Conservation (phyloP, 1,140 invertebrate species). For the Himalopsyche phryganea region DNA sequence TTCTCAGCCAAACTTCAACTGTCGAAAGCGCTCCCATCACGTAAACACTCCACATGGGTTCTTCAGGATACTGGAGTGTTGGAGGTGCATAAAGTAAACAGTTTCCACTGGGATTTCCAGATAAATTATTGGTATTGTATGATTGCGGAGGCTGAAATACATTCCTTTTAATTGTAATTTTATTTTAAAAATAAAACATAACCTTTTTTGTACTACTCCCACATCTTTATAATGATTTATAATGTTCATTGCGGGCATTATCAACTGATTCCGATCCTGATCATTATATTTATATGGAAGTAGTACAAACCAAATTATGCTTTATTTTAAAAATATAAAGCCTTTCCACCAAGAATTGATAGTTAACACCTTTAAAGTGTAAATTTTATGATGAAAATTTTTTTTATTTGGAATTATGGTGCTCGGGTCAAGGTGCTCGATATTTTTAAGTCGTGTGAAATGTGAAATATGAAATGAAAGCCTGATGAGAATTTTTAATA, state of each 20-base stretch:
- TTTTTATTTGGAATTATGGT: too few relatives aligned
- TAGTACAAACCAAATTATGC: too few relatives aligned
- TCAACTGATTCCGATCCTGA: not conserved
- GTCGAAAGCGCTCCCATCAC: conserved; percentile 53
- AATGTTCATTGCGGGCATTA: not conserved
- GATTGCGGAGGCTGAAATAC: not conserved
- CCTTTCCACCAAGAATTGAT: too few relatives aligned
- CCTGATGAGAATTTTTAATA: too few relatives aligned
- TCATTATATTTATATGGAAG: too few relatives aligned
- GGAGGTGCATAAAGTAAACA: conserved; percentile 36
- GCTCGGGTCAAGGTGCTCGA: too few relatives aligned
- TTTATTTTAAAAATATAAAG: too few relatives aligned
- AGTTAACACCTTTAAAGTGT: too few relatives aligned
- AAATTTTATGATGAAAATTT: too few relatives aligned
- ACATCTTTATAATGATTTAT: not conserved
- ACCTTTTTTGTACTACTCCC: too few relatives aligned
- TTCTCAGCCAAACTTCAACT: conserved; percentile 53
- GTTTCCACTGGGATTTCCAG: not conserved
- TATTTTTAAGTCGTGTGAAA: too few relatives aligned
- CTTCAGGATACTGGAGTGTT: conserved; percentile 49
- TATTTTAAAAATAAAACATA: not conserved
- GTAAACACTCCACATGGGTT: conserved; percentile 53
- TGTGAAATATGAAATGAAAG: too few relatives aligned
- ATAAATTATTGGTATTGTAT: not conserved
- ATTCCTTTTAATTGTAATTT: not conserved